These are phyloP conservation scores for Chaunax sp. DNA, from an alignment of 2,797 vertebrate genomes.

Conservation along the genomic window DNA sequence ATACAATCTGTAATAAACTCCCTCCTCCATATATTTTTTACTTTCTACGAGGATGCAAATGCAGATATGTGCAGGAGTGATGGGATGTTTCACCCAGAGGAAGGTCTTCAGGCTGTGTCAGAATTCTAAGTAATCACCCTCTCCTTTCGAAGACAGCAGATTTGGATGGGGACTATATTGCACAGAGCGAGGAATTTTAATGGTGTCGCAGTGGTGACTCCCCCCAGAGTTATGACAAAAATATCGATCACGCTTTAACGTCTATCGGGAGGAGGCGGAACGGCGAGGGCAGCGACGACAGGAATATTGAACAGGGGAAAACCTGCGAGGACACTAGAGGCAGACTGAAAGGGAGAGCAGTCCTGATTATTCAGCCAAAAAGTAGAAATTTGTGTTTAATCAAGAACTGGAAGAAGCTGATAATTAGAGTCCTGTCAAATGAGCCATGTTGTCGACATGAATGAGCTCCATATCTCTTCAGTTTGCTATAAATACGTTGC, in stretches of 20 bases:
- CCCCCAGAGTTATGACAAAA: conserved; percentile 73
- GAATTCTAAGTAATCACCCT: conserved; percentile 58
- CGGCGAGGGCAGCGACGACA: conserved; percentile 65
- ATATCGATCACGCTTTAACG: conserved; percentile 70
- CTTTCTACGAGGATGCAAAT: conserved; percentile 19
- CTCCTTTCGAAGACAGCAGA: conserved; percentile 45
- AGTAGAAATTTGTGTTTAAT: background rate
- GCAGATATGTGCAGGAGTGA: conserved; percentile 23
- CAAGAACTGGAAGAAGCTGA: conserved; percentile 1
- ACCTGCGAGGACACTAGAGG: conserved; percentile 40
- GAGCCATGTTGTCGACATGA: conserved; percentile 39
- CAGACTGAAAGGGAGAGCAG: conserved; percentile 18
- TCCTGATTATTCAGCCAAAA: background rate
- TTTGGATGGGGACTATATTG: conserved; percentile 48
- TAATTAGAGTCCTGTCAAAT: conserved; percentile 34
- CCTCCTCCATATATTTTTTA: background rate
- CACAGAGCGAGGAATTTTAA: conserved; percentile 65
- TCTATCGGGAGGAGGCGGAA: conserved; percentile 47
- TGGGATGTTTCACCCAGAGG: conserved; percentile 40
- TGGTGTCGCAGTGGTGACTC: conserved; percentile 70
- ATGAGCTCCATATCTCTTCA: conserved; percentile 10
- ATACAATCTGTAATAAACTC: conserved; percentile 19
- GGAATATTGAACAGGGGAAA: conserved; percentile 64
- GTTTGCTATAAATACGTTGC: conserved; percentile 47
- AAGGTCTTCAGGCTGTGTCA: conserved; percentile 49